Percentiles rank a stretch among this genome's conserved stretches.
phyloP scores from a whole-genome alignment of 92 coral and sea anemone species.

The Zoanthus sansibaricus region DNA sequence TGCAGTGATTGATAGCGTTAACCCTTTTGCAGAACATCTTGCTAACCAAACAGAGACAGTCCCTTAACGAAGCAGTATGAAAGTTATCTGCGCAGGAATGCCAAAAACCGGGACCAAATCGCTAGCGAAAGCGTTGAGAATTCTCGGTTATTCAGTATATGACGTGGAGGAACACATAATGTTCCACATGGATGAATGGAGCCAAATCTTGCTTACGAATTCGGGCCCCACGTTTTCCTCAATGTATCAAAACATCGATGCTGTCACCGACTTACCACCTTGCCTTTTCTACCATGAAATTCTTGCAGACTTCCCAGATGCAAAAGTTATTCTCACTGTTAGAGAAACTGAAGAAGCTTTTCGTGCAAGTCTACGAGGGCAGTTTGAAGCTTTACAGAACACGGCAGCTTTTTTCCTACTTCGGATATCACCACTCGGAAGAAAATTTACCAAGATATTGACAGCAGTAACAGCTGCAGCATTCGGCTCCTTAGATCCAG shows the following conservation, averaged over 20 bases:
- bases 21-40: too few relatives aligned
- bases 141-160: conserved; percentile 34
- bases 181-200: conserved; percentile 43
- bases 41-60: too few relatives aligned
- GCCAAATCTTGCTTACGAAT: conserved; percentile 27
- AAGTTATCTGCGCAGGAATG: conserved; percentile 40
- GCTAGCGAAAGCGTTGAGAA: conserved; percentile 37
- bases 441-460: conserved; percentile 30
- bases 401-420: conserved; percentile 25
- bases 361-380: conserved; percentile 32
- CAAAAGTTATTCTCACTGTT: conserved; percentile 31
- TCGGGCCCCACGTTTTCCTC: conserved; percentile 4
- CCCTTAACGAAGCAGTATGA: background rate
- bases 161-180: conserved; percentile 30
- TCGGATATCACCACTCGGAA: conserved; percentile 27
- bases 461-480: conserved; percentile 32
- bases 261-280: conserved; percentile 33
- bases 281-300: conserved; percentile 41
- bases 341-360: conserved; percentile 19
- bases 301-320: conserved; percentile 27
- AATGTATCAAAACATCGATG: conserved; percentile 26
- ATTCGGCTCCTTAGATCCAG: conserved; percentile 21
- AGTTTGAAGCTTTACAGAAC: conserved; percentile 30
- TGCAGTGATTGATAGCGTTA: too few relatives aligned
- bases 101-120: conserved; percentile 42